Conservation (phyloP, 2,888 invertebrate genomes). For the Brachypalpus laphriformis region DNA sequence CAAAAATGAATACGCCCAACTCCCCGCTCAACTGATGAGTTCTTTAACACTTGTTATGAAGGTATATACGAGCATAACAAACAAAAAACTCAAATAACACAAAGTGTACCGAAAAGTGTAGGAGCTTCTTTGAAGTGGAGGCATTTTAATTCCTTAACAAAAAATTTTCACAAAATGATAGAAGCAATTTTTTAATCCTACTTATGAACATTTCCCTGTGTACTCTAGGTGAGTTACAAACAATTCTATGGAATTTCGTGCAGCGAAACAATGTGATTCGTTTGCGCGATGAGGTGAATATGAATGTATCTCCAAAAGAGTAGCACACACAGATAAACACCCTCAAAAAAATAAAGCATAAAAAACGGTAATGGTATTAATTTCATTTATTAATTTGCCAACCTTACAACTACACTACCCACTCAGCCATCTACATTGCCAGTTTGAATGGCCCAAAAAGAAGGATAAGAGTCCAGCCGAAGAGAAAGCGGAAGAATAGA, state of each 20-base stretch:
- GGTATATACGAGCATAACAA: too few species aligned
- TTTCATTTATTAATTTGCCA: constrained; percentile 81
- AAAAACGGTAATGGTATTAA: constrained; percentile 77
- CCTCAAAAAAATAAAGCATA: neutral
- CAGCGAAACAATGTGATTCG: constrained; percentile 25
- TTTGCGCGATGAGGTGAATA: constrained; percentile 24
- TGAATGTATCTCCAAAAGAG: constrained; percentile 35
- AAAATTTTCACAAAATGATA: neutral
- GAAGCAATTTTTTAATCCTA: constrained; percentile 51
- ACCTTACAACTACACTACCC: constrained; percentile 21
- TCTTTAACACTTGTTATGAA: constrained; percentile 43
- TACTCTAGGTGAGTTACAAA: constrained; percentile 5
- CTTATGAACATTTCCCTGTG: constrained; percentile 42
- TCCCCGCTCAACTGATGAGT: neutral
- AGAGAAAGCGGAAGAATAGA: constrained; percentile 6
- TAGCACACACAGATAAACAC: constrained; percentile 3
- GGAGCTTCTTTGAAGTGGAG: constrained; percentile 16
- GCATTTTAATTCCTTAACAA: constrained; percentile 24
- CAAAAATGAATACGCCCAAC: constrained; percentile 26
- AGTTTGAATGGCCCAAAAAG: constrained; percentile 10
- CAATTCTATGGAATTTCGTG: constrained; percentile 21
- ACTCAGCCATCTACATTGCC: neutral
- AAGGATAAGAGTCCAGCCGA: constrained; percentile 31
- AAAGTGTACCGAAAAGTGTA: neutral
- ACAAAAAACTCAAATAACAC: constrained; percentile 1